These are phyloP conservation scores for Pelodytes ibericus DNA, from an alignment of 2,797 vertebrate species.

Conservation along the genomic window DNA sequence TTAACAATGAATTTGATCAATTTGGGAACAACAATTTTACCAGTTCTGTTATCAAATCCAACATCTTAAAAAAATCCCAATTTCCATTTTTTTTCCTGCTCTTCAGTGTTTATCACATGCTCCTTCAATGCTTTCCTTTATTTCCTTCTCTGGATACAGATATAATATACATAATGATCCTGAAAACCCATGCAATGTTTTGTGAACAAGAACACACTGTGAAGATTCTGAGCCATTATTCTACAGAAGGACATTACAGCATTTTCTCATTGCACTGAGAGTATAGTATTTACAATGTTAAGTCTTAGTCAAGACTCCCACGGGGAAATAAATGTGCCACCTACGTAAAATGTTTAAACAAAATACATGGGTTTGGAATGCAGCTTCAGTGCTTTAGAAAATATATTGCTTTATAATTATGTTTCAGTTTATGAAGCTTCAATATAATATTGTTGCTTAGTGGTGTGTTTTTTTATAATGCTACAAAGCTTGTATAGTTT, in stretches of 20 bases:
- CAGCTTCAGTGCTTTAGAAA: not conserved
- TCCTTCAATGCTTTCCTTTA: not conserved
- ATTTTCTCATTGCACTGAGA: not conserved
- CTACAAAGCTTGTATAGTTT: too few species aligned
- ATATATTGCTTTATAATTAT: not conserved
- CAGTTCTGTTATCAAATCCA: too few species aligned
- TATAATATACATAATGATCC: not conserved
- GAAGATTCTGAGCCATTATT: not conserved
- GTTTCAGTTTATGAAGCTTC: not conserved
- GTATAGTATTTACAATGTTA: not conserved
- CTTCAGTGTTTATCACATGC: too few species aligned
- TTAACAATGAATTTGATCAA: too few species aligned
- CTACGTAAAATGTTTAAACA: not conserved
- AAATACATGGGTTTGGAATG: not conserved
- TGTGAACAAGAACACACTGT: too few species aligned
- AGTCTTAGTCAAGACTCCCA: constrained; percentile 1
- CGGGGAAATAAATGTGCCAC: constrained; percentile 11
- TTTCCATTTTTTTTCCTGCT: too few species aligned
- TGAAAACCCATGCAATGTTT: too few species aligned
- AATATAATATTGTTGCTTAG: too few species aligned
- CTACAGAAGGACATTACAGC: not conserved
- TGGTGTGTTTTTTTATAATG: too few species aligned
- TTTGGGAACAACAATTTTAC: not conserved
- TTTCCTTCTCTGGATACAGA: not conserved
- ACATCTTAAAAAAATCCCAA: not conserved